Percentiles rank a stretch among this genome's conserved stretches.
Conservation (phyloP, 2,797 vertebrate species). For the Propithecus deckenii region DNA sequence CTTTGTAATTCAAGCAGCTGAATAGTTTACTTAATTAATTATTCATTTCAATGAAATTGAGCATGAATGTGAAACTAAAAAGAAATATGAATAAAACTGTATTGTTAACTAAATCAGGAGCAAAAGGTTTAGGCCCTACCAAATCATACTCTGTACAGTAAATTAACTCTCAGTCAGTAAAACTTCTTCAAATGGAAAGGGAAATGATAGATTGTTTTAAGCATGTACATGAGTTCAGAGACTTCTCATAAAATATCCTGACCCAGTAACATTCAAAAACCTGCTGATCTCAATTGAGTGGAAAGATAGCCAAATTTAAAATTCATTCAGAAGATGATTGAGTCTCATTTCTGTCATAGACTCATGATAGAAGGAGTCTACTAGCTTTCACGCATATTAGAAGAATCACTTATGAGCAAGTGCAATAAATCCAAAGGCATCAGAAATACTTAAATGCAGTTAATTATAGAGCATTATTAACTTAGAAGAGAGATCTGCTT, state of each 20-base stretch:
- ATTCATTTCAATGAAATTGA: slow-evolving; percentile 79
- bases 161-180: slow-evolving; percentile 72
- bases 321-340: slow-evolving; percentile 67
- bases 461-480: slow-evolving; percentile 42
- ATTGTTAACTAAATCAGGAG: slow-evolving; percentile 64
- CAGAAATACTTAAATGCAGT: background rate
- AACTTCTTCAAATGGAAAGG: slow-evolving; percentile 71
- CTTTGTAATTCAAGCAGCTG: slow-evolving; percentile 59
- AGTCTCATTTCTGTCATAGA: slow-evolving; percentile 62
- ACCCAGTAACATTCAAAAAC: slow-evolving; percentile 75
- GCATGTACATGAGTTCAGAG: background rate
- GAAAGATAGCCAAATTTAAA: slow-evolving; percentile 77
- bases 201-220: slow-evolving; percentile 74
- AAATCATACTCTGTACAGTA: slow-evolving; percentile 68
- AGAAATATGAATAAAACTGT: slow-evolving; percentile 63
- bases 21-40: slow-evolving; percentile 78
- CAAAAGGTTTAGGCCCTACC: slow-evolving; percentile 51
- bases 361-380: slow-evolving; percentile 68
- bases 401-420: background rate
- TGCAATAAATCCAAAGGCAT: background rate
- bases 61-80: slow-evolving; percentile 67
- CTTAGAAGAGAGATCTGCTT: background rate
- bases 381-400: slow-evolving; percentile 51
- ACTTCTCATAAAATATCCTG: slow-evolving; percentile 78
- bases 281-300: slow-evolving; percentile 75